These are phyloP conservation scores for Erinaceus europaeus DNA, from an alignment of 2,113 vertebrate genomes.

Conservation along the genomic window DNA sequence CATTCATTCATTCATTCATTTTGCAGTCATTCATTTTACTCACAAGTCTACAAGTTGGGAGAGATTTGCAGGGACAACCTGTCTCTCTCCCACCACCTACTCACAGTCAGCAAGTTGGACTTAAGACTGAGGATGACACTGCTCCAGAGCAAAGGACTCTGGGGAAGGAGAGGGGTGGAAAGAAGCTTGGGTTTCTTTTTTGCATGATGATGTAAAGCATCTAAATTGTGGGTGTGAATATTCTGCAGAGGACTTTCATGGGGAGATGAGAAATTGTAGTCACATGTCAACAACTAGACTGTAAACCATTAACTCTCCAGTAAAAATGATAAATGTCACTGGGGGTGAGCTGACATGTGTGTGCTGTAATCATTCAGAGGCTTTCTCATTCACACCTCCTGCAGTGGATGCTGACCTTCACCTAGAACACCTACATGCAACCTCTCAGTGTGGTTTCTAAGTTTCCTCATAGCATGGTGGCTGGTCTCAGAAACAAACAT, in stretches of 20 bases:
- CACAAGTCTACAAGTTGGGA: neutral
- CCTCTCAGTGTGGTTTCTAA: neutral
- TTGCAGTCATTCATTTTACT: neutral
- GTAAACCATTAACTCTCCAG: too few species aligned
- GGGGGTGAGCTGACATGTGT: neutral
- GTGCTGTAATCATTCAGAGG: neutral
- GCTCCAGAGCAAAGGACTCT: too few species aligned
- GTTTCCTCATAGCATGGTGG: neutral
- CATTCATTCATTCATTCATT: too few species aligned
- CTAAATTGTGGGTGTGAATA: too few species aligned
- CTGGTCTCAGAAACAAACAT: neutral
- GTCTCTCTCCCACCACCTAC: neutral
- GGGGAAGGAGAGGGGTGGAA: too few species aligned
- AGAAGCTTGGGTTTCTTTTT: too few species aligned
- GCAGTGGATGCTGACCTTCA: neutral
- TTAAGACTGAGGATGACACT: too few species aligned
- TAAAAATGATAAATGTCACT: too few species aligned
- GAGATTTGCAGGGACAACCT: neutral
- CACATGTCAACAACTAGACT: too few species aligned
- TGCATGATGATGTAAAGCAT: too few species aligned
- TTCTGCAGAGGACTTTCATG: too few species aligned
- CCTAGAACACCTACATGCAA: neutral
- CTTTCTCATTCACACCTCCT: neutral
- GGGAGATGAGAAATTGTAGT: too few species aligned
- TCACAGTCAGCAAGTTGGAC: neutral